These are phyloP conservation scores for Acridotheres tristis DNA, from an alignment of 2,797 vertebrate species.

Conservation along the genomic window DNA sequence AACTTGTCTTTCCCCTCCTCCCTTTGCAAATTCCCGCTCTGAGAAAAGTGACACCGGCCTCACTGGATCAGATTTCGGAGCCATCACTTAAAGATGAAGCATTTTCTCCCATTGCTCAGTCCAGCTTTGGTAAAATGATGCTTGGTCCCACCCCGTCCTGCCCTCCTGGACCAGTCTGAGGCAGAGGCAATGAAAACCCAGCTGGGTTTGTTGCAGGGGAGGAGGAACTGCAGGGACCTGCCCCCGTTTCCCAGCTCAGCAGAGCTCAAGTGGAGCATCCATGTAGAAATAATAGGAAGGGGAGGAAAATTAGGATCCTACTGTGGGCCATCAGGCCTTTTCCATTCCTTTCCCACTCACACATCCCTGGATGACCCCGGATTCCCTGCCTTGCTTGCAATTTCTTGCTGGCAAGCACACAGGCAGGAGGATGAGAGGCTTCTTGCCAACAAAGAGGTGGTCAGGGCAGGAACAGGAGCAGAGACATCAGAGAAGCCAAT, in stretches of 20 bases:
- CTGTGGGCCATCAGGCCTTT: not conserved
- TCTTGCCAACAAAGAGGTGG: not conserved
- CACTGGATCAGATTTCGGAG: not conserved
- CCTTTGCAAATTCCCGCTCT: not conserved
- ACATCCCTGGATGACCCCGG: not conserved
- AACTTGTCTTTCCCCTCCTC: not conserved
- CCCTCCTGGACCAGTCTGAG: not conserved
- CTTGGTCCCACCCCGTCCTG: not conserved
- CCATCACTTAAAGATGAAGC: slow-evolving; percentile 48
- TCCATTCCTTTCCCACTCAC: not conserved
- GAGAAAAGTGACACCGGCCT: not conserved
- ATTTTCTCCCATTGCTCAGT: not conserved
- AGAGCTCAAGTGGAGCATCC: not conserved
- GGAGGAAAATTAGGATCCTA: not conserved
- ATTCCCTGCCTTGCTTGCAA: not conserved
- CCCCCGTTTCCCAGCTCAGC: not conserved
- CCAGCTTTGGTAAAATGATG: not conserved
- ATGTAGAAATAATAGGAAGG: not conserved
- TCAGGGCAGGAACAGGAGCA: not conserved
- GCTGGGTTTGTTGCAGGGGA: not conserved
- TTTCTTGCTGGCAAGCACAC: not conserved
- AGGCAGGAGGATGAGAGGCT: not conserved
- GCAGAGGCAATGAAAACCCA: not conserved
- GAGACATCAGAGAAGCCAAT: not conserved
- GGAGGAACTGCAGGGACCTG: not conserved